Base-by-base conservation (phyloP, 2,113 vertebrate genomes). In the Aptenodytes forsteri region DNA sequence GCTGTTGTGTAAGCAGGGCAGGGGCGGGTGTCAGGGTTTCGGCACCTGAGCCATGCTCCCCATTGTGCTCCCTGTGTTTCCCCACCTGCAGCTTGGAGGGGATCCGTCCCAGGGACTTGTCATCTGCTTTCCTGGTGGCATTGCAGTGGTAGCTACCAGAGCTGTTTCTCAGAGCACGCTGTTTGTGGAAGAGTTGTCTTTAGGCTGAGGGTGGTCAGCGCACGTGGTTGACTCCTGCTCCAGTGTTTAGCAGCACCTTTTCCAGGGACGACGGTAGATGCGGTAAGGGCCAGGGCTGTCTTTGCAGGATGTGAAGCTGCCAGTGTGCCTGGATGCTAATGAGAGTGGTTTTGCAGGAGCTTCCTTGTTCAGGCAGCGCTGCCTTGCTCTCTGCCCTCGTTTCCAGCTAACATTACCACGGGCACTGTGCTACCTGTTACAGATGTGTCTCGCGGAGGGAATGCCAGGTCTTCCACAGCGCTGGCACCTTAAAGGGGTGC, bases 1-100 rank as follows among this genome's bases (percentile, higher is more conserved):
- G 20, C 70, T 32, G 77, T 96, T 97, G 92, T 93, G 83, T 97
- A 97, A 97, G 79, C 90, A 42, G 83, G 58, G 66, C 86, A 65
- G 3, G 30, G 87, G 85, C 30, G 30, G 82, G 29, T 49, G 72
- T 20, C 4, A 1, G 82, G 47, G 66, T 82, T 95, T 90, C 2
- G 0, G 92, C 87, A 69, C 76, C 70, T 0, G 5, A 80, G 79
- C 64, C 25, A 0, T 2, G 11, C 69, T 93, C 36, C 52, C 78
- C 2, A 2, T 67, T 4, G 13, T 32, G 82, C 47, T 88, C 50
- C 65, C 26, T 40, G 50, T 2, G 0, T 67, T 87, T 79, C 73
- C 65, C 38, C 76, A 47, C 54, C 58, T 76, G 70, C 54, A 88
- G 85, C 73, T 73, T 42, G 44, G 49, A 64, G 26, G 72, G 78